phyloP scores from a whole-genome alignment of 2,888 invertebrate genomes.

The Hyposoter didymator region DNA sequence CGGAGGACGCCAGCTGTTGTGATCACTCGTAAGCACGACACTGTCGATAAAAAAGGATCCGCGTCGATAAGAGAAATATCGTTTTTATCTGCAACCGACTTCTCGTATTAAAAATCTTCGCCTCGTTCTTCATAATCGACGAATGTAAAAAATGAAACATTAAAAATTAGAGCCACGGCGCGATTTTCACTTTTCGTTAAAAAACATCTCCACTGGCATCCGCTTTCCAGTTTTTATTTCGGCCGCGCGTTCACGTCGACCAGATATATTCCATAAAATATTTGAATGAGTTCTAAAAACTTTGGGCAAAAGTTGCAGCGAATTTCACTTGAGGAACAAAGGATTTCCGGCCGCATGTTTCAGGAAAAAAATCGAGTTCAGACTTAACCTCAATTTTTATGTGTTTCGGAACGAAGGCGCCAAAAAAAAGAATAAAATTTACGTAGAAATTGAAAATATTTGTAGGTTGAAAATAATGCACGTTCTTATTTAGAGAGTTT shows the following conservation, averaged over 20 bases:
- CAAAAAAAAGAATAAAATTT: not conserved
- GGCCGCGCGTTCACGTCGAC: no score
- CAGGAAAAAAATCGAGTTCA: not conserved
- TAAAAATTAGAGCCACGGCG: no score
- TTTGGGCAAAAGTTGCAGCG: not conserved
- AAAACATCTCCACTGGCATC: no score
- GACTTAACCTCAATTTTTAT: not conserved
- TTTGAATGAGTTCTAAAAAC: not conserved
- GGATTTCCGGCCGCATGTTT: not conserved
- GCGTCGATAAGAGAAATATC: not conserved
- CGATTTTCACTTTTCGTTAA: no score
- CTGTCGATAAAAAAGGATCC: not conserved
- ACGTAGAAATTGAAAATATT: not conserved
- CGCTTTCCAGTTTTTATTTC: no score
- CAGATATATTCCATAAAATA: no score
- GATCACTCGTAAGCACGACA: not conserved
- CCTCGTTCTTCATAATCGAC: not conserved
- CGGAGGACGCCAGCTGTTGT: conserved; percentile 32
- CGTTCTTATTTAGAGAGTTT: not conserved
- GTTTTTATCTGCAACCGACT: not conserved
- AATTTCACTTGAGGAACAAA: not conserved
- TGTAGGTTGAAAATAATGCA: not conserved
- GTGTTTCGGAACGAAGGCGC: not conserved
- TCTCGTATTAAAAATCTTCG: not conserved
- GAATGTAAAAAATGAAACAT: no score